Evolutionary conservation across 2,113 vertebrate genomes (phyloP).

Genomic region (Sigmodon hispidus): DNA sequence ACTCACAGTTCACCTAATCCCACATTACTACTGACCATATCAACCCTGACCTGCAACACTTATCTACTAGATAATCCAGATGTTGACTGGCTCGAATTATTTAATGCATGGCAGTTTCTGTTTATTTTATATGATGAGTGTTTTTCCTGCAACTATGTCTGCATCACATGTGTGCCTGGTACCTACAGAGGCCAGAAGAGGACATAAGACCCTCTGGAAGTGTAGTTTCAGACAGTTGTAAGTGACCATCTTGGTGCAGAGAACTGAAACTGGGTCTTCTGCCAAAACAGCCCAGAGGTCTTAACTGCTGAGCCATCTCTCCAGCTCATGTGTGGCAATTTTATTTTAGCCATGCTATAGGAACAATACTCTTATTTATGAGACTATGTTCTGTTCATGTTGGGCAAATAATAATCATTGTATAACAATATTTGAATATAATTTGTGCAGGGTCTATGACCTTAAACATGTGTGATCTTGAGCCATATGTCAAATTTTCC

Average conservation of each 20-base stretch:
- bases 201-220: not conserved
- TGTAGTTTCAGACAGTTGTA: not conserved
- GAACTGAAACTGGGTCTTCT: not conserved
- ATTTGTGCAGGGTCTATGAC: not conserved
- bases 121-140: not conserved
- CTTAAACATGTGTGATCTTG: not conserved
- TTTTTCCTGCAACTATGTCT: not conserved
- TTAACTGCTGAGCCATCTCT: not conserved
- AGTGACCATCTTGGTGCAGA: not conserved
- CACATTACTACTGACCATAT: not conserved
- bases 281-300: not conserved
- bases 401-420: not conserved
- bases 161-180: not conserved
- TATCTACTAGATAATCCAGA: not conserved
- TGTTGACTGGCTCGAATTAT: constrained; percentile 6
- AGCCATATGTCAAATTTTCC: constrained; percentile 6
- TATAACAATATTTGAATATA: constrained; percentile 54
- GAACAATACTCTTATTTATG: not conserved
- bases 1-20: not conserved
- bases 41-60: not conserved
- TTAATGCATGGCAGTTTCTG: not conserved
- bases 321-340: not conserved
- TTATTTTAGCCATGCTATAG: not conserved
- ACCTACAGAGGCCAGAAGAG: not conserved
- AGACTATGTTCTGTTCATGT: not conserved